Evolutionary conservation across 2,113 vertebrate species (phyloP), one percentile per base, ranked within the genome.

Genomic region (Odobenus rosmarus): DNA sequence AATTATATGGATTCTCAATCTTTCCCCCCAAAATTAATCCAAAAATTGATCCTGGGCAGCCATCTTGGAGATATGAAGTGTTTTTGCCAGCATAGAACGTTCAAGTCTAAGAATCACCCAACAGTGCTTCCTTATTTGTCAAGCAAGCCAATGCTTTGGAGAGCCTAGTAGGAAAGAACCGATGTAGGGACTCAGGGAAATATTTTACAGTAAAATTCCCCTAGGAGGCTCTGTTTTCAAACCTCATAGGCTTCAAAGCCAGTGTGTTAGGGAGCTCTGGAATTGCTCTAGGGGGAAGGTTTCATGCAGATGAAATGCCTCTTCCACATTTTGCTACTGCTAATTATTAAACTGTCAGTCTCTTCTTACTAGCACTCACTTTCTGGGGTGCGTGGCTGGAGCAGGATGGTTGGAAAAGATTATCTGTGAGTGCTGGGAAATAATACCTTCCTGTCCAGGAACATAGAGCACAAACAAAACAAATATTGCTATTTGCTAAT

Each of bases 281-380:
- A 76, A 91, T 83, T 94, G 69, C 77, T 88, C 16, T 21, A 26
- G 85, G 62, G 36, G 64, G 49, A 90, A 64, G 51, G 16, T 14
- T 82, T 94, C 85, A 72, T 67, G 96, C 85, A 72, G 64, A 82
- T 87, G 74, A 93, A 81, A 76, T 71, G 13, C 42, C 42, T 91
- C 53, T 94, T 91, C 71, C 57, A 86, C 46, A 93, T 12, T 95
- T 90, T 61, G 92, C 72, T 88, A 81, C 89, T 94, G 49, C 69
- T 97, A 51, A 39, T 92, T 89, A 77, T 71, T 89, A 72, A 91
- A 79, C 81, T 80, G 33, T 46, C 90, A 46, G 57, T 76, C 55
- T 88, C 67, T 95, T 93, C 57, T 21, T 26, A 74, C 31, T 57
- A 76, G 53, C 36, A 49, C 39, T 69, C 55, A 87, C 82, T 62